These are phyloP conservation scores for Meloidogyne hapla DNA, from an alignment of 1,140 invertebrate species.

Conservation along the genomic window DNA sequence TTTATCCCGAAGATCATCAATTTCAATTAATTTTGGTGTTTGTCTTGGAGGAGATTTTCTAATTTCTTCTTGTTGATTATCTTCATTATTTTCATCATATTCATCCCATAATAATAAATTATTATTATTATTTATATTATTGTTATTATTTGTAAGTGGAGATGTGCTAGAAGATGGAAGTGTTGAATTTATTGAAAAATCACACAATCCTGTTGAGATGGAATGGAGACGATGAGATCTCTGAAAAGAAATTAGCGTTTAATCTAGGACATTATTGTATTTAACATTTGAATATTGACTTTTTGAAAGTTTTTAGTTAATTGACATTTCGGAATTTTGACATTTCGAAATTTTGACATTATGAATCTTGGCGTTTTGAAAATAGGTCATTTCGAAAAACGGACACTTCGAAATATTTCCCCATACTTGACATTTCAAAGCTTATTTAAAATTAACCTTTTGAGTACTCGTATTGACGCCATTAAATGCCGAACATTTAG, in stretches of 20 bases:
- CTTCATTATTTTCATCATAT: neutral
- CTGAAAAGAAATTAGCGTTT: neutral
- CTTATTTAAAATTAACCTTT: neutral
- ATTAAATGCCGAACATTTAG: neutral
- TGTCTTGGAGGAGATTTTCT: neutral
- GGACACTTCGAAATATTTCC: no score
- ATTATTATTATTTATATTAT: neutral
- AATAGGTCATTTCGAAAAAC: no score
- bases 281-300: no score
- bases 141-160: neutral
- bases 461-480: neutral
- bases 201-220: neutral
- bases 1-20: neutral
- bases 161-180: neutral
- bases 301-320: no score
- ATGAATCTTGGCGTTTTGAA: no score
- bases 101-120: neutral
- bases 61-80: no score
- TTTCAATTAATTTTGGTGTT: neutral
- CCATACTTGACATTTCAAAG: no score
- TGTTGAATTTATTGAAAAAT: neutral
- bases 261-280: no score
- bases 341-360: no score
- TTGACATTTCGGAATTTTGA: no score
- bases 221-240: neutral